Evolutionary conservation across 2,113 vertebrate species (phyloP), one percentile per base, ranked within the genome.

Genomic region (Trinectes maculatus): DNA sequence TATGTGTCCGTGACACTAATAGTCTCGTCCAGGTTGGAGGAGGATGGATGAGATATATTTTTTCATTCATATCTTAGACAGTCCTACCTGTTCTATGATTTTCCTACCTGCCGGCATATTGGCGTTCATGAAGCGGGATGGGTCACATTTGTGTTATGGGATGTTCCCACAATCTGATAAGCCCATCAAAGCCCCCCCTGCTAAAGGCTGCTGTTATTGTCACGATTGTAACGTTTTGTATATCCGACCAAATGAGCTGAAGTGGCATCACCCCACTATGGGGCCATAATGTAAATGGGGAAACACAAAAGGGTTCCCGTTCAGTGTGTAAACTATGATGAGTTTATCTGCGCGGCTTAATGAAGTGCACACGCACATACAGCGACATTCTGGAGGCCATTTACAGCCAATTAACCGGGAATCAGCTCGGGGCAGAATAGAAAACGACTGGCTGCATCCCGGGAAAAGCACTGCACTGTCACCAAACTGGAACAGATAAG

Each of bases 341-440:
- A 76, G 77, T 73, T 84, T 87, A 89, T 89, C 80, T 75, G 3
- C 59, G 43, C 56, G 40, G 66, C 61, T 77, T 84, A 85, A 80
- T 83, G 72, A 85, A 83, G 83, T 80, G 79, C 71, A 63, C 31
- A 40, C 62, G 69, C 68, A 74, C 63, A 70, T 67, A 65, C 26
- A 37, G 54, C 6, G 24, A 54, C 63, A 69, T 72, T 80, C 64
- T 78, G 58, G 48, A 80, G 77, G 77, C 70, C 53, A 65, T 79
- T 89, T 86, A 71, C 61, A 78, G 46, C 55, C 80, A 87, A 82
- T 89, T 88, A 85, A 83, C 71, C 56, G 48, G 5, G 29, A 81
- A 79, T 85, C 74, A 72, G 59, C 71, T 76, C 58, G 4, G 54
- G 77, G 56, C 80, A 65, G 76, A 80, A 79, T 46, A 42, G 72